A percentile compares a stretch with the other conserved stretches of the same genome.
Evolutionary conservation across 2,113 vertebrate genomes (phyloP).

Genomic region (Enhydra lutris): DNA sequence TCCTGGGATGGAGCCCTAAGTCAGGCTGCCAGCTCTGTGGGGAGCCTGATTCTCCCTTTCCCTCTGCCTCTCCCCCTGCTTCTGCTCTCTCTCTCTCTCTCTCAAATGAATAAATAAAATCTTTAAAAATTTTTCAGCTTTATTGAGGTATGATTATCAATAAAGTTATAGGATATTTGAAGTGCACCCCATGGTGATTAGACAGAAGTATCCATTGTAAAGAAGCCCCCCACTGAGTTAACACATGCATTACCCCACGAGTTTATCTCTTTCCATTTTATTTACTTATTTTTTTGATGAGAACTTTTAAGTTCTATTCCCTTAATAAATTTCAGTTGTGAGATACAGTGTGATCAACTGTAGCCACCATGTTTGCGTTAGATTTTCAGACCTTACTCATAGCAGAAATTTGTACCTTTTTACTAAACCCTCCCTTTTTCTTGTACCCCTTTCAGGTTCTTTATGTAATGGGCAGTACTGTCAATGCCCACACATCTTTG

Average conservation of each 20-base stretch:
- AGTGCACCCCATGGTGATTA: not conserved
- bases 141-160: not conserved
- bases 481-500: not conserved
- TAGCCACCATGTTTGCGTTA: not conserved
- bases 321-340: not conserved
- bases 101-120: no score
- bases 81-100: no score
- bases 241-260: not conserved
- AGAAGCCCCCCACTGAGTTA: not conserved
- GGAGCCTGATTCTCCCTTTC: no score
- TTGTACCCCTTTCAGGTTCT: not conserved
- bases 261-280: not conserved
- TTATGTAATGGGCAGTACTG: not conserved
- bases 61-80: no score
- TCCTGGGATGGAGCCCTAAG: no score
- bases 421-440: not conserved
- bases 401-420: not conserved
- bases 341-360: not conserved
- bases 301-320: not conserved
- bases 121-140: not conserved
- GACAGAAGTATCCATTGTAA: accelerated
- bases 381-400: not conserved
- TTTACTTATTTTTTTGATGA: not conserved
- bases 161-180: not conserved
- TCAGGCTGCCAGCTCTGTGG: no score